These are phyloP conservation scores for Stramonita haemastoma DNA, from an alignment of 2,888 invertebrate genomes.

Conservation along the genomic window DNA sequence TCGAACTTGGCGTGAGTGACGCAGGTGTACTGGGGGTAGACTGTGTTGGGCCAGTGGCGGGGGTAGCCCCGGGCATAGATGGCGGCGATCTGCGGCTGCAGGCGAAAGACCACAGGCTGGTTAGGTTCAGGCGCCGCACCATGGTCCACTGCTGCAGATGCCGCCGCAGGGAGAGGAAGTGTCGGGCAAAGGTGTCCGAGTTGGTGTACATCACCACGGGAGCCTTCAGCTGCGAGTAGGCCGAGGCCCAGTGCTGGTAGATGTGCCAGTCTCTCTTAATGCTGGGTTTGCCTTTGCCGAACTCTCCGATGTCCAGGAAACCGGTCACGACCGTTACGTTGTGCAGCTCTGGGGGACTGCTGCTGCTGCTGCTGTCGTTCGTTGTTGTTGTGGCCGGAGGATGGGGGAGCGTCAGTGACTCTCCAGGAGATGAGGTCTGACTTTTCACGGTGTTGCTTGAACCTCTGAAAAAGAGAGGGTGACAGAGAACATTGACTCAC, in stretches of 20 bases:
- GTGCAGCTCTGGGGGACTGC: not conserved
- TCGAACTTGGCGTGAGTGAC: slow-evolving; percentile 42
- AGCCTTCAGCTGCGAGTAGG: not conserved
- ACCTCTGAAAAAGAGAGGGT: not conserved
- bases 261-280: slow-evolving; percentile 23
- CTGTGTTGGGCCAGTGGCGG: slow-evolving; percentile 36
- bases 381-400: not conserved
- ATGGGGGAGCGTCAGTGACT: no score
- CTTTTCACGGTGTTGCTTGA: not conserved
- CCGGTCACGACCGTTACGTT: slow-evolving; percentile 36
- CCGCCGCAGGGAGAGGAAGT: slow-evolving; percentile 14
- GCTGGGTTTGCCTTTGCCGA: slow-evolving; percentile 19
- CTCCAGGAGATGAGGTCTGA: not conserved
- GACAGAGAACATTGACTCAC: no score
- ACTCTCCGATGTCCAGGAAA: slow-evolving; percentile 37
- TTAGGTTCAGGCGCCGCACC: not conserved
- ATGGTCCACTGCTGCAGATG: not conserved
- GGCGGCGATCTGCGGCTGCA: slow-evolving; percentile 17
- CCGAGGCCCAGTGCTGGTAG: slow-evolving; percentile 18
- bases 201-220: slow-evolving; percentile 32
- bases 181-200: slow-evolving; percentile 14
- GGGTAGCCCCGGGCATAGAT: slow-evolving; percentile 38
- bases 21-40: slow-evolving; percentile 39
- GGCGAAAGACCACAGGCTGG: slow-evolving; percentile 32
- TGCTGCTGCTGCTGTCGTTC: not conserved